Evolutionary conservation across 2,113 vertebrate species (phyloP), one percentile per base, ranked within the genome.

Genomic region (Halcyon malimbica): DNA sequence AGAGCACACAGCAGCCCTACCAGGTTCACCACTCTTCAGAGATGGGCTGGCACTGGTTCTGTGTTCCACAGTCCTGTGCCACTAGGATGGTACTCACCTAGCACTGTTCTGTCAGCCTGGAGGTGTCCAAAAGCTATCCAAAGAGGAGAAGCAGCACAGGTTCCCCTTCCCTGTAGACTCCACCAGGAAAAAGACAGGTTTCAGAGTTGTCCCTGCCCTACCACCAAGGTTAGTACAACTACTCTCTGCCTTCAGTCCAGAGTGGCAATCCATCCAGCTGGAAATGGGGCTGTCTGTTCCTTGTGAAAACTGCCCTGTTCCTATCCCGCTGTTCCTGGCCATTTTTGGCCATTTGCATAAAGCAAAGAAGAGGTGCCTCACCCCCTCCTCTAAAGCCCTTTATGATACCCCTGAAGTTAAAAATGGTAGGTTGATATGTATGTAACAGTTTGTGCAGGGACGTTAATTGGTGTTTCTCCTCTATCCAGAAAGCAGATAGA

Each of bases 171-270:
- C 37, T 85, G 23, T 17, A 89, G 31, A 76, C 9, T 46, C 14
- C 0, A 0, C 10, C 12, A 70, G 10, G 19, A 51, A 78, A 50
- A 87, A 46, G 6, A 5, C 28, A 63, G 17, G 14, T 63, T 82
- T 92, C 33, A 62, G 50, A 65, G 17, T 13, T 57, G 16, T 37
- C 26, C 16, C 12, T 87, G n/a, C 10, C 7, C 31, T 16, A 46
- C 37, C 18, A 9, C 7, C 42, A 82, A 63, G 8, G 41, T 70
- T 71, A 87, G 60, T 21, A 50, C 24, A 81, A 62, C 59, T 48
- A 44, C 35, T 74, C 4, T 1, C 35, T 65, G 24, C 29, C 25
- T 64, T 83, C 35, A 73, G 26, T 17, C 26, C 44, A 53, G 50
- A 48, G 25, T n/a, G 11, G 13, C 28, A 87, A 56, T 17, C 19